A percentile compares a stretch with the other conserved stretches of the same genome.
phyloP scores from a whole-genome alignment of 2,797 vertebrate species.

The Epinephelus awoara region DNA sequence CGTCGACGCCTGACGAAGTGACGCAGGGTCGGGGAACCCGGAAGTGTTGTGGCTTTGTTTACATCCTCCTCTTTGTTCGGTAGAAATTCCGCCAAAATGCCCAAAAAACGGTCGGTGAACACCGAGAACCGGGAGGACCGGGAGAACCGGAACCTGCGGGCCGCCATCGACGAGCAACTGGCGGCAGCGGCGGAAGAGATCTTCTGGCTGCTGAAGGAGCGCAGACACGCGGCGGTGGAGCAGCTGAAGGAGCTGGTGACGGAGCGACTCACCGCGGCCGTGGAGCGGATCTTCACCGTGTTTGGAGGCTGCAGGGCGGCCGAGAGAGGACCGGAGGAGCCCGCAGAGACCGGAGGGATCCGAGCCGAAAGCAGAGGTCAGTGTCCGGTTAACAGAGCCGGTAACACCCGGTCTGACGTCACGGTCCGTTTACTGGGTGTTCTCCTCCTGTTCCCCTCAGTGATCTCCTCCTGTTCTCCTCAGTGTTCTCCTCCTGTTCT shows the following conservation, averaged over 20 bases:
- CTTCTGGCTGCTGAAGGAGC: slow-evolving; percentile 57
- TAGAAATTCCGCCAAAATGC: slow-evolving; percentile 40
- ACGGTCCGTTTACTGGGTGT: too few species aligned
- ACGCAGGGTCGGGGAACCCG: slow-evolving; percentile 25
- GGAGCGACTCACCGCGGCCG: slow-evolving; percentile 61
- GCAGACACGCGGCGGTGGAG: neutral
- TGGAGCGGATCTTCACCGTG: slow-evolving; percentile 60
- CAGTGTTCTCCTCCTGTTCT: too few species aligned
- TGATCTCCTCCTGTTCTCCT: too few species aligned
- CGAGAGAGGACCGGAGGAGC: neutral
- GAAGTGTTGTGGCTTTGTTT: slow-evolving; percentile 67
- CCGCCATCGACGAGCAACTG: slow-evolving; percentile 57
- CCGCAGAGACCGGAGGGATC: neutral
- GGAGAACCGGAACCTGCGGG: slow-evolving; percentile 34
- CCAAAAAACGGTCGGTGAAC: slow-evolving; percentile 32
- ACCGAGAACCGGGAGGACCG: neutral
- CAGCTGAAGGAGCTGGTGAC: slow-evolving; percentile 50
- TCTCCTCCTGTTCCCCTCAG: too few species aligned
- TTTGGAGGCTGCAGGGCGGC: slow-evolving; percentile 28
- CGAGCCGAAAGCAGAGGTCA: neutral
- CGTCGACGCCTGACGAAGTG: slow-evolving; percentile 1
- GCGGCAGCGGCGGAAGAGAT: slow-evolving; percentile 56
- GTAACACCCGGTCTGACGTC: too few species aligned
- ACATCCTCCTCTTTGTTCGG: slow-evolving; percentile 62
- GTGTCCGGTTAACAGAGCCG: neutral